Evolutionary conservation across 2,888 invertebrate genomes (phyloP), one percentile per base, ranked within the genome.

Genomic region (Neelides folsomi): DNA sequence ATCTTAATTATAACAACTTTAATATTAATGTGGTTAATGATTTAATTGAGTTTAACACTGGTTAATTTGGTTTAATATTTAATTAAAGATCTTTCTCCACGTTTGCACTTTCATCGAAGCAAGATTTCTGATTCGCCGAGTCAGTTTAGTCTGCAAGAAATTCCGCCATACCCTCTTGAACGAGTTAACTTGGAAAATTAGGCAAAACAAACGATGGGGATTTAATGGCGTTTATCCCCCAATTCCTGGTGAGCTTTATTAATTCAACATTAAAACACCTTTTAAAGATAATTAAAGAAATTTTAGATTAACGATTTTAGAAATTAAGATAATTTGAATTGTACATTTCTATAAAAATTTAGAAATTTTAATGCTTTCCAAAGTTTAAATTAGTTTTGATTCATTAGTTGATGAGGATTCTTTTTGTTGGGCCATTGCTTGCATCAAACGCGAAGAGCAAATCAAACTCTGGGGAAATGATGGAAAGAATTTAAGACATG

Each of bases 401-500:
- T 37, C 16, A 39, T 7, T 27, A 60, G 61, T 60, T 13, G 51
- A 58, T 35, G 55, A 57, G 19, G 54, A 60, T 8, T 47, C 47
- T 1, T 60, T 57, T 42, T 49, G 53, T 9, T 71, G 71, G 71
- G 64, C 63, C 39, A 57, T 63, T 41, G 70, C 79, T 0, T 80
- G 79, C 68, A 72, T 78, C 41, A 75, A 76, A 56, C 73, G 81
- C 66, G 78, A 81, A 65, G 73, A 75, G 52, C 76, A 78, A 60
- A 70, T 69, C 57, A 70, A 71, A 45, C 71, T 75, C 58, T 81
- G 81, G 81, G 69, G 66, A 6, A 68, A 75, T 67, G 67, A 71
- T 3, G 67, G 71, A 5, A 67, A 72, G 35, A 70, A 71, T 46
- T 72, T 75, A 68, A 71, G 70, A 57, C 73, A 76, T 64, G 67